phyloP scores from a whole-genome alignment of 2,797 vertebrate species.

The Agapornis canus region DNA sequence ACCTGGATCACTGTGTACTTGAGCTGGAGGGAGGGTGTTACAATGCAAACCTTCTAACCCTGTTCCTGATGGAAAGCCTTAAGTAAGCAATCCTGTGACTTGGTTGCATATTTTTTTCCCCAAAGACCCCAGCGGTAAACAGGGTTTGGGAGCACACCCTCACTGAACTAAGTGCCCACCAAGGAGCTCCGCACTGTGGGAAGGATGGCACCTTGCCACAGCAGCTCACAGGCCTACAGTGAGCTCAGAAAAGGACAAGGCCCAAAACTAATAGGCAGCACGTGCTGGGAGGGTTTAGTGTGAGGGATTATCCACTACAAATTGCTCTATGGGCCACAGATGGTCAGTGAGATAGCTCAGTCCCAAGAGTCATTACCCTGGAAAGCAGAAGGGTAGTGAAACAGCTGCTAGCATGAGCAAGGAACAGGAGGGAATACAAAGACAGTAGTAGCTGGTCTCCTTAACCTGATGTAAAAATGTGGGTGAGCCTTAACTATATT shows the following conservation, averaged over 20 bases:
- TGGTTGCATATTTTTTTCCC: accelerated
- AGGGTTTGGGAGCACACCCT: not conserved
- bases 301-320: slow-evolving; percentile 34
- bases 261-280: slow-evolving; percentile 49
- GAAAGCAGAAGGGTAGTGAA: not conserved
- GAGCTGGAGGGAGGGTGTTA: not conserved
- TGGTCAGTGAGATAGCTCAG: slow-evolving; percentile 20
- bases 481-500: not conserved
- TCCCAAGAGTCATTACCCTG: slow-evolving; percentile 39
- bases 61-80: not conserved
- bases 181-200: accelerated
- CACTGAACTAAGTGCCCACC: not conserved
- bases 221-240: not conserved
- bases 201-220: not conserved
- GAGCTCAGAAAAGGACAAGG: slow-evolving; percentile 8
- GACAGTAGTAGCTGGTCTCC: not conserved
- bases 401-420: not conserved
- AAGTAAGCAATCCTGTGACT: not conserved
- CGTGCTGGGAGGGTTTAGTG: not conserved
- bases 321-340: slow-evolving; percentile 41
- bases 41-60: not conserved
- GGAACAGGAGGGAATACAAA: not conserved
- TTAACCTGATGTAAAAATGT: not conserved
- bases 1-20: not conserved
- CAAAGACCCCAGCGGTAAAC: not conserved